Base-by-base conservation (phyloP, 1,140 invertebrate species). In the Leptonema lineaticorne region DNA sequence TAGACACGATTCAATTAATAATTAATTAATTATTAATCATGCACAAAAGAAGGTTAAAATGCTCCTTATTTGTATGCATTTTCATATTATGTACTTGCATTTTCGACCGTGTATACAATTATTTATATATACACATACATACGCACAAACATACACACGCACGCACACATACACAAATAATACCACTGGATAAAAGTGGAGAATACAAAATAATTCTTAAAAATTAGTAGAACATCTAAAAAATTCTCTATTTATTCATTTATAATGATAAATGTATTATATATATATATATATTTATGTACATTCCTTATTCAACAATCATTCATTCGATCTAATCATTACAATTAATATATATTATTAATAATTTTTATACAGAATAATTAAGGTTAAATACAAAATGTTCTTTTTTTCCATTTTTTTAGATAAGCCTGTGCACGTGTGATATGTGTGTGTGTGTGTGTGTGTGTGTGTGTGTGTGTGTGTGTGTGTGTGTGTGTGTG, bases 231-330 rank as follows among this genome's bases (percentile, higher is more conserved):
- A 53, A 53, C 50, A 53, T 53, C 50, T 53, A 53, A 53, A 48
- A 48, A 53, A 53, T 53, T 53, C n/a, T 22, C 50, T 53, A 53
- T 20, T 26, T 53, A 7, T 26, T 53, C 14, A n/a, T n/a, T n/a
- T n/a, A n/a, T n/a, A n/a, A 53, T 24, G 50, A 53, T 53, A 53
- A 24, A 53, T 53, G 50, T 53, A n/a, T n/a, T n/a, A n/a, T n/a
- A n/a, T n/a, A n/a, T n/a, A n/a, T n/a, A n/a, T n/a, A n/a, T n/a
- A 53, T 53, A 53, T 53, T 53, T 53, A 53, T 53, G 50, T 53
- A 53, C 50, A 53, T 24, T 26, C 50, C 50, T 53, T 11, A 26
- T n/a, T n/a, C n/a, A 53, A 53, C 50, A 53, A 53, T 26, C 50
- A 26, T 24, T 53, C 50, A 53, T 53, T 26, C 50, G 27, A 26